Evolutionary conservation across 1,140 invertebrate genomes (phyloP).

Genomic region (Holotrichia oblita): DNA sequence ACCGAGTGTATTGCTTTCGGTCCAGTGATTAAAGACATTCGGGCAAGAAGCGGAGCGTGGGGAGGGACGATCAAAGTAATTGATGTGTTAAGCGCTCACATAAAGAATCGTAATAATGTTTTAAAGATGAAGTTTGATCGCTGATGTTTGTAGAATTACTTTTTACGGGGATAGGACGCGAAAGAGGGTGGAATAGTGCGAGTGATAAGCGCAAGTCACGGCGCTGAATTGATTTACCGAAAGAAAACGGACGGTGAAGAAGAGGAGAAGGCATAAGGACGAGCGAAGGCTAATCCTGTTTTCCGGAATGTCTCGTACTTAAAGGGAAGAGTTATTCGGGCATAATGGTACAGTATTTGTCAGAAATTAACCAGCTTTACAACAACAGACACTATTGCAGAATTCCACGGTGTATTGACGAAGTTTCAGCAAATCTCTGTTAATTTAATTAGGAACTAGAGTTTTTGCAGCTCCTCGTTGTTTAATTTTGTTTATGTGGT

Average conservation of each 20-base stretch:
- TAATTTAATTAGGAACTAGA: no score
- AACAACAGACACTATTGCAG: neutral
- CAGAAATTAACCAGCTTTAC: neutral
- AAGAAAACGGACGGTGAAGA: neutral
- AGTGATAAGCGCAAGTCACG: slow-evolving; percentile 2
- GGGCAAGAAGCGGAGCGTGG: slow-evolving; percentile 8
- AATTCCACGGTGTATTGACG: no score
- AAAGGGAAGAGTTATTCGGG: neutral
- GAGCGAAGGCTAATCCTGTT: neutral
- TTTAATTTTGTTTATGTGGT: no score
- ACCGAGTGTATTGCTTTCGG: slow-evolving; percentile 14
- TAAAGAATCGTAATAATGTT: slow-evolving; percentile 33
- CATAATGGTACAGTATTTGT: neutral
- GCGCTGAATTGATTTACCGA: slow-evolving; percentile 6
- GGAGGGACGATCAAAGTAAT: slow-evolving; percentile 15
- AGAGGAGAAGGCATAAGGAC: neutral
- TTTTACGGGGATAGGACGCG: neutral
- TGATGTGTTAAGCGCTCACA: slow-evolving; percentile 27
- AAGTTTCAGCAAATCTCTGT: no score
- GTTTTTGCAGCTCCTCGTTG: no score
- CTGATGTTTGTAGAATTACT: slow-evolving; percentile 18
- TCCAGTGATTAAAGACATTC: slow-evolving; percentile 31
- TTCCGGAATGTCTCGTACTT: neutral
- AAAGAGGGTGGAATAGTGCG: neutral
- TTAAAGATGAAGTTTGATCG: slow-evolving; percentile 30